These are phyloP conservation scores for Pterophyllum scalare DNA, from an alignment of 2,113 vertebrate genomes.

Conservation along the genomic window DNA sequence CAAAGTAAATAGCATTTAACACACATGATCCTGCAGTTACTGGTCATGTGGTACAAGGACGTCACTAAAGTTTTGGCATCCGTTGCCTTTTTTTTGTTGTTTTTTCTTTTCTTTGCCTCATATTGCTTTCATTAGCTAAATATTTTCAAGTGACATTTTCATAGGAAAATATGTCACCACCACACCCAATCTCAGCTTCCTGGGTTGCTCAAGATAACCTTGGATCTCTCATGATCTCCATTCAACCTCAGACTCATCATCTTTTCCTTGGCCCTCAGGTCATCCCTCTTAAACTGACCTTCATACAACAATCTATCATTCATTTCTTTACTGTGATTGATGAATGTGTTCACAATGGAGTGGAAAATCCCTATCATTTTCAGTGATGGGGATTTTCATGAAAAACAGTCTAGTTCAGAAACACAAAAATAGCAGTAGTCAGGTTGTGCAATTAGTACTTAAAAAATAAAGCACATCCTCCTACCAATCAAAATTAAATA, in stretches of 20 bases:
- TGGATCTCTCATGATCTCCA: neutral
- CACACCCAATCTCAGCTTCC: neutral
- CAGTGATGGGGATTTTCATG: too few species aligned
- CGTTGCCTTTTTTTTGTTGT: neutral
- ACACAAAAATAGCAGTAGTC: neutral
- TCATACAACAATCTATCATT: neutral
- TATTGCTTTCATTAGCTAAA: neutral
- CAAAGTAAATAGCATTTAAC: constrained; percentile 4
- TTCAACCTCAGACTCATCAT: neutral
- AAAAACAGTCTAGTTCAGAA: too few species aligned
- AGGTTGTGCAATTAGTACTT: neutral
- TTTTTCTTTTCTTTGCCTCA: neutral
- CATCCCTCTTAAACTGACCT: neutral
- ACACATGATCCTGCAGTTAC: neutral
- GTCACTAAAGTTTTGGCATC: neutral
- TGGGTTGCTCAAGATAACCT: neutral
- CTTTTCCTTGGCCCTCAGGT: neutral
- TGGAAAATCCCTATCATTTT: too few species aligned
- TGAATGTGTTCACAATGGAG: neutral
- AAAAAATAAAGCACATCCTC: neutral
- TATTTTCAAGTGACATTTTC: neutral
- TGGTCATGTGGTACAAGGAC: neutral
- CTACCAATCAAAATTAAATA: neutral
- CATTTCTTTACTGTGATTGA: neutral
- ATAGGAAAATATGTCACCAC: neutral